Evolutionary conservation across 2,888 invertebrate genomes (phyloP).

Genomic region (Tenthredo livida): DNA sequence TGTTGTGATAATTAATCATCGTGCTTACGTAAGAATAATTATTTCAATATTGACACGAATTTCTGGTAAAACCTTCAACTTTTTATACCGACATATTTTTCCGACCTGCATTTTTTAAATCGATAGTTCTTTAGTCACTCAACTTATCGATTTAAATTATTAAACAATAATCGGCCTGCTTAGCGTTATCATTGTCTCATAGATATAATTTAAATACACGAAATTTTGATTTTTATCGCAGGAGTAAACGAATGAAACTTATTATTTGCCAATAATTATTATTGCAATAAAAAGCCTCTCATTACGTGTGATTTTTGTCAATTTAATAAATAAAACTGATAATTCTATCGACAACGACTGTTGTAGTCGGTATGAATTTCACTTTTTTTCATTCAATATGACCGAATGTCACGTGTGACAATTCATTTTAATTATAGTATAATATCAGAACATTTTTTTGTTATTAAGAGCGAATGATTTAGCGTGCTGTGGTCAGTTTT

Average conservation of each 20-base stretch:
- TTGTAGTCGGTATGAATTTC: not conserved
- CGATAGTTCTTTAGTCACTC: slow-evolving; percentile 37
- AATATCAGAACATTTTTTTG: not conserved
- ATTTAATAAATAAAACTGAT: not conserved
- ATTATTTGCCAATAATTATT: not conserved
- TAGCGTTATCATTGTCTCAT: not conserved
- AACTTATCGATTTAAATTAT: slow-evolving; percentile 32
- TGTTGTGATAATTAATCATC: slow-evolving; percentile 50
- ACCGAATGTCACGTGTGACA: not conserved
- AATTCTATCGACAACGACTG: not conserved
- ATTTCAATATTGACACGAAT: not conserved
- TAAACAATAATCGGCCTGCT: not conserved
- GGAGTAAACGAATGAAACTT: not conserved
- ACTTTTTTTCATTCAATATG: not conserved
- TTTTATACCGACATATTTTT: not conserved
- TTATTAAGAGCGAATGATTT: not conserved
- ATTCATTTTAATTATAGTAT: not conserved
- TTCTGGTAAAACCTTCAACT: not conserved
- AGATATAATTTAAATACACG: not conserved
- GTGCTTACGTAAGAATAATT: not conserved
- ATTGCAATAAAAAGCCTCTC: not conserved
- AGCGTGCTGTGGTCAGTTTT: slow-evolving; percentile 25
- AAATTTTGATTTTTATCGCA: not conserved
- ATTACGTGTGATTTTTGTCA: not conserved
- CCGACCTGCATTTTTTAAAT: slow-evolving; percentile 9